Evolutionary conservation across 1,140 invertebrate species (phyloP), one percentile per base, ranked within the genome.

Genomic region (Onthophagus taurus): DNA sequence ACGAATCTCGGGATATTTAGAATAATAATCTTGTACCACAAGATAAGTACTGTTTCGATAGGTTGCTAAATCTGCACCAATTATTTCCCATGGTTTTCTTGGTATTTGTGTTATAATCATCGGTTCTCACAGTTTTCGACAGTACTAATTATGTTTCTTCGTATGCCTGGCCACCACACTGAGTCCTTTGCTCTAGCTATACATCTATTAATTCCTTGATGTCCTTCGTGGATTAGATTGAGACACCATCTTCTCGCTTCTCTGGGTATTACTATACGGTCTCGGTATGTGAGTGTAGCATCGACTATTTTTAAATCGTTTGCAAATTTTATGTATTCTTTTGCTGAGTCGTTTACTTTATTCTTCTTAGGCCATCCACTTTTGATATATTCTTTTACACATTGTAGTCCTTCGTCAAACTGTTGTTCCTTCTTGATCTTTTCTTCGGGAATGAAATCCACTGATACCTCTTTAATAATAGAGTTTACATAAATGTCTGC

Each of bases 1-100:
- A 3, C n/a, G 4, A 13, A 45, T 16, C 11, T 45, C 44, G 17
- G 19, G 17, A 17, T 45, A 45, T 30, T 34, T 41, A 2, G 37
- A 47, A 24, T 47, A 47, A 33, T 47, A 47, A 19, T 47, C 45
- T 23, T 17, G 17, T 4, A 26, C 21, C 2, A 45, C 13, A 3
- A 45, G 4, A 20, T 17, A 45, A 4, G 14, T 26, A 1, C 38
- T 18, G 5, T 2, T 26, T 3, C 42, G 16, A 1, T 18, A 20
- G 3, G 29, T 1, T 4, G 21, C 3, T 11, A 47, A 16, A 42
- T 47, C 45, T 6, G 16, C 30, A 0, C 45, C 37, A 8, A 43
- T 20, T 7, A 18, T 26, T 13, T 29, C 2, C 46, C 46, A 44
- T 36, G 46, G 33, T 12, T 23, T 7, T 18, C 12, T 21, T 7